phyloP scores from a whole-genome alignment of 1,140 invertebrate genomes.

The Coptotermes formosanus region DNA sequence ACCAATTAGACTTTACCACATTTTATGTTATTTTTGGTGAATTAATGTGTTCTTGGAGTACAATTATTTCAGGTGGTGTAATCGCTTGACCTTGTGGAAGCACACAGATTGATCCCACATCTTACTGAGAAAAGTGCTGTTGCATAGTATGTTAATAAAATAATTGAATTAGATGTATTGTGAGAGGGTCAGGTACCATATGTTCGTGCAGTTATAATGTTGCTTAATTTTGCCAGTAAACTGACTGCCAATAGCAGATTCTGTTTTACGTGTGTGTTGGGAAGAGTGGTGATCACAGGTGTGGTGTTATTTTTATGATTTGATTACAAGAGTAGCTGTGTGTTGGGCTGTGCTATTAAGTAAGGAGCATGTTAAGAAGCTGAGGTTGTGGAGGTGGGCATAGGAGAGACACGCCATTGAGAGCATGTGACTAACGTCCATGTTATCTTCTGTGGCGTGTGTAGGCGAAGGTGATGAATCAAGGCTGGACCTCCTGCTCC shows the following conservation, averaged over 20 bases:
- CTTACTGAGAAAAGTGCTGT: no score
- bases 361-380: constrained; percentile 11
- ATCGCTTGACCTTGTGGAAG: background rate
- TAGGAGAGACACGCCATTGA: constrained; percentile 5
- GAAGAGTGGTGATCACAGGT: no score
- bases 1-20: background rate
- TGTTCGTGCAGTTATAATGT: no score
- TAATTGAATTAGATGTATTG: no score
- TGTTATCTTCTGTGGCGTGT: constrained; percentile 31
- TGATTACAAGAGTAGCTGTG: background rate
- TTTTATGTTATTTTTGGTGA: background rate
- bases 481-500: constrained; percentile 41
- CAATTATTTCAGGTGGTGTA: background rate
- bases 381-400: background rate
- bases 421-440: constrained; percentile 27
- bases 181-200: no score
- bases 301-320: background rate
- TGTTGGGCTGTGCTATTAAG: background rate
- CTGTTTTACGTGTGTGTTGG: no score
- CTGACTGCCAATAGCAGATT: no score
- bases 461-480: constrained; percentile 28
- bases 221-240: no score
- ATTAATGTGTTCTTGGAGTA: background rate
- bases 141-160: no score
- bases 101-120: background rate